Evolutionary conservation across 2,888 invertebrate species (phyloP).

Genomic region (Ypsolopha sequella): DNA sequence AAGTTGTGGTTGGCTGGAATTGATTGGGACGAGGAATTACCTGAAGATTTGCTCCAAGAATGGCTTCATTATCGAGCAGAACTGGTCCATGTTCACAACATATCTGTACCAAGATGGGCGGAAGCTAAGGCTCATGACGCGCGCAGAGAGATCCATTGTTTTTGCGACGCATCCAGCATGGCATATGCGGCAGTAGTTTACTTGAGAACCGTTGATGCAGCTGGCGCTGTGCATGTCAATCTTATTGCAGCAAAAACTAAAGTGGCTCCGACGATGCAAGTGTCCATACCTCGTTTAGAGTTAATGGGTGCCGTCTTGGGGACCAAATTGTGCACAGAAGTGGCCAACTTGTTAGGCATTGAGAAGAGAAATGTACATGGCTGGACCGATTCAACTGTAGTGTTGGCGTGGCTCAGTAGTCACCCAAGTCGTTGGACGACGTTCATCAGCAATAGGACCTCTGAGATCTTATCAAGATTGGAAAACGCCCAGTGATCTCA

Average conservation of each 20-base stretch:
- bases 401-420: slow-evolving; percentile 12
- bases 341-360: no score
- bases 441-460: slow-evolving; percentile 14
- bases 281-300: slow-evolving; percentile 10
- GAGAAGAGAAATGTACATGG: no score
- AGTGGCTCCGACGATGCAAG: no score
- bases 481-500: not conserved
- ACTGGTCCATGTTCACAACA: not conserved
- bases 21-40: slow-evolving; percentile 4
- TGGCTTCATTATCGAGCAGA: not conserved
- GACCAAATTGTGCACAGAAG: no score
- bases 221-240: slow-evolving; percentile 5
- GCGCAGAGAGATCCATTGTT: no score
- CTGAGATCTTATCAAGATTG: no score
- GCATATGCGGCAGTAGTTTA: slow-evolving; percentile 13
- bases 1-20: slow-evolving; percentile 3
- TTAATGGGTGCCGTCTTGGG: slow-evolving; percentile 9
- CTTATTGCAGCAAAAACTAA: no score
- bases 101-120: not conserved
- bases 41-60: not conserved
- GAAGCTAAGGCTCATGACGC: not conserved
- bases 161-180: slow-evolving; percentile 10
- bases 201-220: not conserved
- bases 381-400: slow-evolving; percentile 13
- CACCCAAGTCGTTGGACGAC: slow-evolving; percentile 13